phyloP scores from a whole-genome alignment of 2,888 invertebrate genomes.

The Trichacis sp. region DNA sequence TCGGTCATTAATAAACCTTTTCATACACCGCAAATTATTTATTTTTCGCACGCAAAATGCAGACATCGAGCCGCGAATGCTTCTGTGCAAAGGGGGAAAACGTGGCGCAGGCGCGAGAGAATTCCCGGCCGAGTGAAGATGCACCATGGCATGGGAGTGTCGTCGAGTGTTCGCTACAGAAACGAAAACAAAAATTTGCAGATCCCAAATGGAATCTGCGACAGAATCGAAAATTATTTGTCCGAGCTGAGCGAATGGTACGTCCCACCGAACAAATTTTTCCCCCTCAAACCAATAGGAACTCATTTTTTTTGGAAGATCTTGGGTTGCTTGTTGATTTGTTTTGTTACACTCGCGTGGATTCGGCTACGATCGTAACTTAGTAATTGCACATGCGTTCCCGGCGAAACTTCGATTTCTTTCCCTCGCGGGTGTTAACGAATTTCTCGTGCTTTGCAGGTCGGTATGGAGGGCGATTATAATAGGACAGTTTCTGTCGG shows the following conservation, averaged over 20 bases:
- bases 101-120: constrained; percentile 43
- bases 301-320: too few relatives aligned
- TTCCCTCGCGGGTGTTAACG: neutral
- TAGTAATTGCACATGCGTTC: too few relatives aligned
- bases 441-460: constrained; percentile 68
- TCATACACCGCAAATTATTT: too few relatives aligned
- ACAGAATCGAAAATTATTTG: constrained; percentile 77
- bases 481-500: constrained; percentile 81
- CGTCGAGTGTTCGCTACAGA: constrained; percentile 59
- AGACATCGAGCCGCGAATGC: too few relatives aligned
- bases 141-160: constrained; percentile 66
- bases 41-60: too few relatives aligned
- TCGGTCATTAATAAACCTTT: too few relatives aligned
- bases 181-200: constrained; percentile 60
- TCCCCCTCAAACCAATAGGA: neutral
- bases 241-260: constrained; percentile 80
- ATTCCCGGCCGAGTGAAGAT: constrained; percentile 58
- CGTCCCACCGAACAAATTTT: constrained; percentile 50
- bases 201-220: constrained; percentile 72
- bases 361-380: neutral
- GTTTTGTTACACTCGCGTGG: constrained; percentile 2
- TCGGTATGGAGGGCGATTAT: constrained; percentile 80
- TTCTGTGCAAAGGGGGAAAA: constrained; percentile 13
- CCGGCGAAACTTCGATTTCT: too few relatives aligned
- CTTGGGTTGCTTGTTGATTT: constrained; percentile 14